phyloP scores from a whole-genome alignment of 2,113 vertebrate genomes.

The Echinops telfairi region DNA sequence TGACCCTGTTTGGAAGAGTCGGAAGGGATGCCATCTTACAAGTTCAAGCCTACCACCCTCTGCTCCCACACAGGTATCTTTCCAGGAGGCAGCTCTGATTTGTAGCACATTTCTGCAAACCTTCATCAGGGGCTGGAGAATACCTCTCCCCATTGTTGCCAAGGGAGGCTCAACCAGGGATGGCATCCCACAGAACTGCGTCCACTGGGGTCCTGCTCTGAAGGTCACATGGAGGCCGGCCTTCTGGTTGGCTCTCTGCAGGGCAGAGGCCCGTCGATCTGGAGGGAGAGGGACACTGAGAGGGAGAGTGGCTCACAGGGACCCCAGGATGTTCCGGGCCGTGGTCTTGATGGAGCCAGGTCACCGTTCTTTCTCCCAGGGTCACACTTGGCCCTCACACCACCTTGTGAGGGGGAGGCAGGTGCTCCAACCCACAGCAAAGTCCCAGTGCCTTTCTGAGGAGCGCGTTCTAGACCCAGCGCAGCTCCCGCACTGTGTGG shows the following conservation, averaged over 20 bases:
- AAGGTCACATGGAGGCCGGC: background rate
- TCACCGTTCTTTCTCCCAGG: background rate
- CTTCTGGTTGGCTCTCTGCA: background rate
- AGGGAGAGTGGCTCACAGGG: no score
- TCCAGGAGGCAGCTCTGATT: slow-evolving; percentile 72
- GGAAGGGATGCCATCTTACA: slow-evolving; percentile 57
- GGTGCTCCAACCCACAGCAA: no score
- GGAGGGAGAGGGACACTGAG: no score
- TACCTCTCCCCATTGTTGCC: slow-evolving; percentile 63
- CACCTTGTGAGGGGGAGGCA: no score
- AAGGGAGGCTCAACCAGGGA: slow-evolving; percentile 38
- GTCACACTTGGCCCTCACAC: no score
- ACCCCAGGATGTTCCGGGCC: background rate
- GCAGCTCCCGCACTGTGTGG: background rate
- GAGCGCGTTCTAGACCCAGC: slow-evolving; percentile 17
- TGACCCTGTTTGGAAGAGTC: slow-evolving; percentile 57
- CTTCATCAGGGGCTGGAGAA: slow-evolving; percentile 76
- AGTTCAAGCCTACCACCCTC: slow-evolving; percentile 10
- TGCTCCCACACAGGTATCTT: slow-evolving; percentile 49
- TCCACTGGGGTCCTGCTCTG: slow-evolving; percentile 19
- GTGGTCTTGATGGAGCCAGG: background rate
- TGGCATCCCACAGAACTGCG: background rate
- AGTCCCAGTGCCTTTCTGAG: slow-evolving; percentile 15
- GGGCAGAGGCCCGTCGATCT: background rate
- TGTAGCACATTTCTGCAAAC: slow-evolving; percentile 65